Percentiles rank a stretch among this genome's conserved stretches.
phyloP scores from a whole-genome alignment of 2,797 vertebrate genomes.

The Nasua narica region DNA sequence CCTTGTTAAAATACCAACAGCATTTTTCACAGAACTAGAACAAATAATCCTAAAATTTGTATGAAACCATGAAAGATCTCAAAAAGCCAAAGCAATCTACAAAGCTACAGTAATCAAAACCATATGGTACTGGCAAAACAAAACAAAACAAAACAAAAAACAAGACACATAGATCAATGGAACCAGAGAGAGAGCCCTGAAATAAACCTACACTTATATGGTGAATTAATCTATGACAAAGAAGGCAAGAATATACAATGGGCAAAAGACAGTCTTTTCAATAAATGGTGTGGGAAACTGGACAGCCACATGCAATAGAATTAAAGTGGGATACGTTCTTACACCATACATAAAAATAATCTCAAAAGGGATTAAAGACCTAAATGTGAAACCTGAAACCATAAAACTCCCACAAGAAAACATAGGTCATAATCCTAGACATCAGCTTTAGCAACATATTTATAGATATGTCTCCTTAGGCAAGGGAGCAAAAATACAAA shows the following conservation, averaged over 20 bases:
- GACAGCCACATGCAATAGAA: background rate
- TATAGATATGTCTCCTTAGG: background rate
- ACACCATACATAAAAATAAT: background rate
- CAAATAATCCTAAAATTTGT: background rate
- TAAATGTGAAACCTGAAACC: background rate
- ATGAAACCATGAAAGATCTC: background rate
- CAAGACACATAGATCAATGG: background rate
- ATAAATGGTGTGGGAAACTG: background rate
- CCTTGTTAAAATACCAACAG: background rate
- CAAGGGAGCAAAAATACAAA: background rate
- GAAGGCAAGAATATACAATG: background rate
- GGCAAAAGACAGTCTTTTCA: background rate
- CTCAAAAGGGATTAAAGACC: background rate
- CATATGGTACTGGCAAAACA: background rate
- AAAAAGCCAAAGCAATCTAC: background rate
- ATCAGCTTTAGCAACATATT: background rate
- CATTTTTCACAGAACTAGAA: background rate
- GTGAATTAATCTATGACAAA: background rate
- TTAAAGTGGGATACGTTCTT: background rate
- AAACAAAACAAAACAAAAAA: background rate
- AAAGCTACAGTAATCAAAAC: background rate
- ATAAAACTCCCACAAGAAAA: background rate
- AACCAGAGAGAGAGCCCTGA: background rate
- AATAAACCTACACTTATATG: background rate
- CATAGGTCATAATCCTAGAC: background rate